Evolutionary conservation across 2,113 vertebrate genomes (phyloP).

Genomic region (Gymnorhina tibicen): DNA sequence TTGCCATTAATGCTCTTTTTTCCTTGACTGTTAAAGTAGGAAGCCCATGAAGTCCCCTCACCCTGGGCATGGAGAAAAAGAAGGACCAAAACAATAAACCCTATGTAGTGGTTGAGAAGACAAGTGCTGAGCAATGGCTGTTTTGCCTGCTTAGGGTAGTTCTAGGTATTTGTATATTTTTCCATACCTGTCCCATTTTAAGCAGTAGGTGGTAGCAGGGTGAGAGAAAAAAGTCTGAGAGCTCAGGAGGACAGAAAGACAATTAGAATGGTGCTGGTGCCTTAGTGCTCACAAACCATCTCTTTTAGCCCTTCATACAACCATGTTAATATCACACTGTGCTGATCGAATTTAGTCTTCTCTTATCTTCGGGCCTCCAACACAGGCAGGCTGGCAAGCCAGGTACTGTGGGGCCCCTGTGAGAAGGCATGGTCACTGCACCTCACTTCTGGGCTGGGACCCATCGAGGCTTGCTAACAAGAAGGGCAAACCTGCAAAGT

Average conservation of each 20-base stretch:
- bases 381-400: neutral
- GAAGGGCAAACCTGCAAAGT: neutral
- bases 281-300: neutral
- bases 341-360: neutral
- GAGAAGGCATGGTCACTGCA: neutral
- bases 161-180: neutral
- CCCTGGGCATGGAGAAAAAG: neutral
- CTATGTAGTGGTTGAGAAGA: accelerated
- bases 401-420: accelerated
- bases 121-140: neutral
- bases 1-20: neutral
- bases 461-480: neutral
- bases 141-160: neutral
- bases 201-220: neutral
- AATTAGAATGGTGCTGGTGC: neutral
- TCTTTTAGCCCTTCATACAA: neutral
- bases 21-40: neutral
- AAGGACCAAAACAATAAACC: neutral
- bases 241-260: neutral
- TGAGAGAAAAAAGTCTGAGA: neutral
- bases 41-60: neutral
- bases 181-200: neutral
- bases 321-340: neutral
- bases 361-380: neutral
- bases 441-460: neutral